Evolutionary conservation across 2,113 vertebrate genomes (phyloP), one percentile per base, ranked within the genome.

Genomic region (Passer montanus): DNA sequence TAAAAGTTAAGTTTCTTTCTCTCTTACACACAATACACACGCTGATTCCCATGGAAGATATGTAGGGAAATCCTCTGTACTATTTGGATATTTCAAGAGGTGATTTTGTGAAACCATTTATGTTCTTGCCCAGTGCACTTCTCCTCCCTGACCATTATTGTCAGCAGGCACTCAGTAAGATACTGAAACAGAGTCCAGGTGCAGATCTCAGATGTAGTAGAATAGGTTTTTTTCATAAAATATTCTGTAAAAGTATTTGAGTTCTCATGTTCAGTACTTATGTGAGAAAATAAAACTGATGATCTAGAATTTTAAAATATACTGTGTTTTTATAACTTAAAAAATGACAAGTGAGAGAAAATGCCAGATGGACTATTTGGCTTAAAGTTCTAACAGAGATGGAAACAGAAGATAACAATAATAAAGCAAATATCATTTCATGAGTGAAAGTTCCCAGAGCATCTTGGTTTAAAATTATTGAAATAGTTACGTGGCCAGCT

Each of bases 281-380:
- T 74, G 60, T 87, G 88, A 94, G 69, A 70, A 97, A 92, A 87
- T 49, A 85, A 94, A 96, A 70, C 30, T 9, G 14, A 87, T 94
- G 43, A 94, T 89, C 47, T 70, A 87, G 59, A 76, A 89, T 94
- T 93, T 96, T 94, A 96, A 96, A 92, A 53, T 72, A 93, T 91
- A 95, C 83, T 79, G 93, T 73, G 81, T 96, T 98, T 97, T 89
- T 95, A 59, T 68, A 92, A 44, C 64, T 96, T 91, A 79, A 96
- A 96, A 92, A 92, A 97, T 97, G 89, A 93, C 92, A 84, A 93
- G 89, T 35, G 56, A 93, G 87, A 93, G 67, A 93, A 90, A 84
- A 97, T 96, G 84, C 94, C 97, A 98, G 96, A 98, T 98, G 97
- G 96, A 95, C 85, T 49, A 87, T 94, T 97, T 98, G 98, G 97